Evolutionary conservation across 1,140 invertebrate species (phyloP).

Genomic region (Orchesella cincta): DNA sequence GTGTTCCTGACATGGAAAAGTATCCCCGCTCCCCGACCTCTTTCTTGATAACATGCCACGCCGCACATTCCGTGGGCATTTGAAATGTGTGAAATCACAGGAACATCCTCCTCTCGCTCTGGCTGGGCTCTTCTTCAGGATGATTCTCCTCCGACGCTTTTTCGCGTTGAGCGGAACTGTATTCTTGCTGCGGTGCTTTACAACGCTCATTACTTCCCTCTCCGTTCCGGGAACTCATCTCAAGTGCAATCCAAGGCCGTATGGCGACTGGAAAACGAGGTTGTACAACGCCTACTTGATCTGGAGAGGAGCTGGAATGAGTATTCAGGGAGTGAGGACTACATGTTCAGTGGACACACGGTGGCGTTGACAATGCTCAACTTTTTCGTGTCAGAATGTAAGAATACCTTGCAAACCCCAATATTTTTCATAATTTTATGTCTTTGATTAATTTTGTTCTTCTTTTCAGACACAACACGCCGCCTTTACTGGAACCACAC

Average conservation of each 20-base stretch:
- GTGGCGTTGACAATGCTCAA: constrained; percentile 95
- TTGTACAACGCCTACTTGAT: constrained; percentile 85
- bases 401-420: too few relatives aligned
- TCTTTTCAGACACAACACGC: constrained; percentile 86
- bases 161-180: constrained; percentile 95
- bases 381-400: constrained; percentile 99
- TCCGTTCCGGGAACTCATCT: constrained; percentile 95
- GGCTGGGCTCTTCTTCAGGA: constrained; percentile 86
- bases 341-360: constrained; percentile 99
- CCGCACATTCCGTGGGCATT: constrained; percentile 99
- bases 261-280: constrained; percentile 61
- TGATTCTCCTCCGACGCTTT: constrained; percentile 89
- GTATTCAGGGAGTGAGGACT: constrained; percentile 96
- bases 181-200: constrained; percentile 93
- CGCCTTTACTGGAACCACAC: constrained; percentile 92
- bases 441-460: too few relatives aligned
- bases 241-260: constrained; percentile 78
- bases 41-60: constrained; percentile 96
- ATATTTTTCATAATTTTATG: too few relatives aligned
- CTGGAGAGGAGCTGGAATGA: constrained; percentile 95
- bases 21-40: constrained; percentile 98
- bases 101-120: constrained; percentile 55
- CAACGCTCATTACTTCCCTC: constrained; percentile 97
- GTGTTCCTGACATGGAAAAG: constrained; percentile 97
- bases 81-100: constrained; percentile 74